Percentiles rank a stretch among this genome's conserved stretches.
Conservation (phyloP, 2,113 vertebrate genomes). For the Heptranchias perlo region DNA sequence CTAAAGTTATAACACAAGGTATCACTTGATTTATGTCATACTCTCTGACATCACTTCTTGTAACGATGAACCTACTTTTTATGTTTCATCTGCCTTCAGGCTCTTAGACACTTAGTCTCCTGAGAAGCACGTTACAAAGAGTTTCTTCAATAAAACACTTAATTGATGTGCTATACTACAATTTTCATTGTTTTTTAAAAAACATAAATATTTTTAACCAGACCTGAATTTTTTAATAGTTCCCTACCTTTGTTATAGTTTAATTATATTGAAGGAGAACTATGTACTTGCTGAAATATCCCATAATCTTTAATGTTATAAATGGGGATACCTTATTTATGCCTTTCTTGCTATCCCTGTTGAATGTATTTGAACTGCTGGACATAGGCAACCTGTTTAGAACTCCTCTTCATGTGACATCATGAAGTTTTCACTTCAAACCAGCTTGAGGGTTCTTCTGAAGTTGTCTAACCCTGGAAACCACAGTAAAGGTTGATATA, state of each 20-base stretch:
- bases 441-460: too few species aligned
- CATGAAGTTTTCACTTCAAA: too few species aligned
- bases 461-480: background rate
- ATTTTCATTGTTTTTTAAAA: background rate
- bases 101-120: background rate
- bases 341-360: background rate
- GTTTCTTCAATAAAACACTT: constrained; percentile 4
- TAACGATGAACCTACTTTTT: background rate
- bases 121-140: constrained; percentile 6
- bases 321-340: background rate
- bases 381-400: background rate
- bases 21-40: background rate
- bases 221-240: background rate
- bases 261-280: background rate
- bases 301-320: background rate
- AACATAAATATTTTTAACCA: background rate
- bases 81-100: background rate
- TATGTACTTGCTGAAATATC: background rate
- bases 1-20: constrained; percentile 12
- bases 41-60: background rate
- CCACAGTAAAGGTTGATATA: background rate
- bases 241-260: background rate
- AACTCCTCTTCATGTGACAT: too few species aligned
- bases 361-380: background rate
- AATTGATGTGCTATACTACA: background rate